Percentiles rank a stretch among this genome's conserved stretches.
These are phyloP conservation scores for Rafetus swinhoei DNA, from an alignment of 2,113 vertebrate species.

Conservation along the genomic window DNA sequence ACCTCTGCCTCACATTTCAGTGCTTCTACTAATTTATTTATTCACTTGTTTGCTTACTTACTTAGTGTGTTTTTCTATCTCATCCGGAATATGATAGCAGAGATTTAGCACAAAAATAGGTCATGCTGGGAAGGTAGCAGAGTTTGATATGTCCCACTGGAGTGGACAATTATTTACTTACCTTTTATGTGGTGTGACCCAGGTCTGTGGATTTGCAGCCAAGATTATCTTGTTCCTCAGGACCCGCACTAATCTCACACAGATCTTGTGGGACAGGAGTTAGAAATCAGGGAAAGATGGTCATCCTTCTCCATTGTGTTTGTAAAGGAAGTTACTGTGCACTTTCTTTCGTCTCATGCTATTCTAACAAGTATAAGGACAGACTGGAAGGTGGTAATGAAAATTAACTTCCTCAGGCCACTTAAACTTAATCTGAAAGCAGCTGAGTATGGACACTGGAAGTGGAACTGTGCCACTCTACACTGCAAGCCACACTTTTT, in stretches of 20 bases:
- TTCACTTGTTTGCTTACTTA: background rate
- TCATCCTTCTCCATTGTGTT: background rate
- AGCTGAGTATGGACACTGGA: background rate
- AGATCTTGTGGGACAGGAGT: background rate
- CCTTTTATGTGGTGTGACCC: background rate
- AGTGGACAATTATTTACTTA: background rate
- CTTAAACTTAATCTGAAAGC: background rate
- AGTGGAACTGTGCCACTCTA: background rate
- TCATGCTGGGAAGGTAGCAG: background rate
- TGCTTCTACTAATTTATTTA: background rate
- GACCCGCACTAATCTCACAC: background rate
- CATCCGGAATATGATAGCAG: background rate
- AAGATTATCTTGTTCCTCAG: background rate
- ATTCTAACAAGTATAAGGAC: background rate
- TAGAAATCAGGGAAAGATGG: background rate
- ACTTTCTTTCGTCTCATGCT: background rate
- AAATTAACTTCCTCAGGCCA: background rate
- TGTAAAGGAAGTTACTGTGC: background rate
- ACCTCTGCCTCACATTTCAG: background rate
- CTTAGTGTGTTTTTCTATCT: background rate
- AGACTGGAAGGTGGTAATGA: background rate
- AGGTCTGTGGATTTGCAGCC: background rate
- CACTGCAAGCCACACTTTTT: background rate
- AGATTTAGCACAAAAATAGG: background rate
- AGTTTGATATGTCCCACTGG: background rate